Percentiles rank a stretch among this genome's conserved stretches.
Conservation (phyloP, 1,140 invertebrate genomes). For the Brachionus angularis region DNA sequence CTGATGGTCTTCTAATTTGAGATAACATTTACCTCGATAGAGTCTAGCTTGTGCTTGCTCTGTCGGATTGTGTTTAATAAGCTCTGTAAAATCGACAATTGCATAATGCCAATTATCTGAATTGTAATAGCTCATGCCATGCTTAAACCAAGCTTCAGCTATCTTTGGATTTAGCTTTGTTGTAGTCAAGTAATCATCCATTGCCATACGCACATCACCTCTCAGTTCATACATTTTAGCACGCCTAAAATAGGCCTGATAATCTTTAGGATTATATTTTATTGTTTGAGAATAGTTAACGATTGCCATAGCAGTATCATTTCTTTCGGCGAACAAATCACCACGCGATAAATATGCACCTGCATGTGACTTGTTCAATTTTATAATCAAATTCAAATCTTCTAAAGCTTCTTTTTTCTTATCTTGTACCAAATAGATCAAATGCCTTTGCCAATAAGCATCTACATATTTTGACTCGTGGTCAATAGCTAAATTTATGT, state of each 20-base stretch:
- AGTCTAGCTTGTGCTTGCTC: conserved; percentile 50
- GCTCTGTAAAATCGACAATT: conserved; percentile 55
- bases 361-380: conserved; percentile 53
- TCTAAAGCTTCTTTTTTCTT: conserved; percentile 53
- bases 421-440: conserved; percentile 54
- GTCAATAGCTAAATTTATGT: conserved; percentile 52
- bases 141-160: conserved; percentile 56
- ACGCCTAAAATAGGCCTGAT: conserved; percentile 54
- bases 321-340: conserved; percentile 51
- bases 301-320: conserved; percentile 54
- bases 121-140: conserved; percentile 56
- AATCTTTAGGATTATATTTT: conserved; percentile 52
- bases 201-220: conserved; percentile 53
- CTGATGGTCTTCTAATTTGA: conserved; percentile 51
- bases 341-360: conserved; percentile 56
- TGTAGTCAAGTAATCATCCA: conserved; percentile 54
- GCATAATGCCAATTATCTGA: conserved; percentile 54
- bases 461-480: conserved; percentile 53
- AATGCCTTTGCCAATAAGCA: conserved; percentile 58
- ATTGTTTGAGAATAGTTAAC: conserved; percentile 57
- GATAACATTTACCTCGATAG: conserved; percentile 51
- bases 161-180: conserved; percentile 52
- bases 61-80: conserved; percentile 52
- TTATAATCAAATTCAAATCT: conserved; percentile 55
- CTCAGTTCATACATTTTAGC: conserved; percentile 56